phyloP scores from a whole-genome alignment of 2,888 invertebrate genomes.

The Eupithecia subumbrata region DNA sequence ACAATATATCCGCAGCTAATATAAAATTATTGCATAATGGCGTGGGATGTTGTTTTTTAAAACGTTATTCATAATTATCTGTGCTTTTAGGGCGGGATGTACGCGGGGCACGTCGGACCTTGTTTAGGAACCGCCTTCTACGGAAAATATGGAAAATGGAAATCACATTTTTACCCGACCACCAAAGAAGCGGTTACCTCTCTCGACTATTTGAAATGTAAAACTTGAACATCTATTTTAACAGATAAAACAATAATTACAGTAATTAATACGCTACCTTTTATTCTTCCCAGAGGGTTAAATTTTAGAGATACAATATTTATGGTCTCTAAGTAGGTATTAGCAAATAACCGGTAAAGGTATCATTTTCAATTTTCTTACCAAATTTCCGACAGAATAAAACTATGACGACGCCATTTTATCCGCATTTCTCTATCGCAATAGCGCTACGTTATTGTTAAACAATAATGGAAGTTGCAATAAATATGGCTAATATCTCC shows the following conservation, averaged over 20 bases:
- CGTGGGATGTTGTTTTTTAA: constrained; percentile 25
- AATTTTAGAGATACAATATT: neutral
- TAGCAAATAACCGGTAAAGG: neutral
- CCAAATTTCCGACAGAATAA: neutral
- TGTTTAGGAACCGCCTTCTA: neutral
- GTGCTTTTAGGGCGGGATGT: constrained; percentile 12
- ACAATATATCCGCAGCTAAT: constrained; percentile 20
- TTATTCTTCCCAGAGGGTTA: neutral
- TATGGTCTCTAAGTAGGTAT: too few species aligned
- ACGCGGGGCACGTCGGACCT: constrained; percentile 6
- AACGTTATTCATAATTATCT: constrained; percentile 32
- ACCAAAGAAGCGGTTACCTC: neutral
- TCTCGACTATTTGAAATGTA: neutral
- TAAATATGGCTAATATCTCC: constrained; percentile 42
- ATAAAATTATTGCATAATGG: constrained; percentile 34
- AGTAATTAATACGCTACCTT: neutral
- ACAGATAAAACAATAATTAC: neutral
- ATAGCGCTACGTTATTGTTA: constrained; percentile 28
- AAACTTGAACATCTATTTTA: neutral
- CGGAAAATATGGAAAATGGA: neutral
- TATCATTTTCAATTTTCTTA: neutral
- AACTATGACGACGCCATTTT: neutral
- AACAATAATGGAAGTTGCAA: constrained; percentile 32
- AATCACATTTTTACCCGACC: constrained; percentile 3
- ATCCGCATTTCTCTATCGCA: constrained; percentile 4